Percentiles rank a stretch among this genome's conserved stretches.
These are phyloP conservation scores for Argyresthia goedartella DNA, from an alignment of 2,888 invertebrate species.

Conservation along the genomic window DNA sequence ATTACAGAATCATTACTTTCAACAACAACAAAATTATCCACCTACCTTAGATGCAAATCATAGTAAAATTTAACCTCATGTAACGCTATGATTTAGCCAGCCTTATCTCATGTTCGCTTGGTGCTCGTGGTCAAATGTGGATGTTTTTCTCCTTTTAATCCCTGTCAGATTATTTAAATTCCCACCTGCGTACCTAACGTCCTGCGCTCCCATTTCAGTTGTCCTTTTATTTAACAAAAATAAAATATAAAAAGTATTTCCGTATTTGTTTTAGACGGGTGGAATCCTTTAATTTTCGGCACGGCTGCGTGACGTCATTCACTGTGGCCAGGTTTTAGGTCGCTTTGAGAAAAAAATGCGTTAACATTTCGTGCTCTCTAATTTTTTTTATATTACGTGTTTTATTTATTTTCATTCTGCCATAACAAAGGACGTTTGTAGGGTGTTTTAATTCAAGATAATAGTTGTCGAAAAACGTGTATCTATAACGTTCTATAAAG, in stretches of 20 bases:
- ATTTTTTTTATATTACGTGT: constrained; percentile 24
- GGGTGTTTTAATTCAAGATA: constrained; percentile 5
- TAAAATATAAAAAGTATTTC: constrained; percentile 66
- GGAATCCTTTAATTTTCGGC: constrained; percentile 69
- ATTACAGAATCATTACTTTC: no score
- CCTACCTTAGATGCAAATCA: no score
- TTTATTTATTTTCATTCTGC: constrained; percentile 18
- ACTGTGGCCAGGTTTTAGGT: background rate
- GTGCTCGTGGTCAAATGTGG: constrained; percentile 61
- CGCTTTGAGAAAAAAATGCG: constrained; percentile 51
- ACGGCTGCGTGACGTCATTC: constrained; percentile 48
- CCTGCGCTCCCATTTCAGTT: constrained; percentile 38
- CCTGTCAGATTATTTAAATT: constrained; percentile 71
- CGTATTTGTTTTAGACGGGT: constrained; percentile 66
- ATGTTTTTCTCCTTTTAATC: constrained; percentile 67
- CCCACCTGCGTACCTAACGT: constrained; percentile 53
- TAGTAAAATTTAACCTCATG: no score
- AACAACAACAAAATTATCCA: background rate
- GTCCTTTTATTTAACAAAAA: constrained; percentile 61
- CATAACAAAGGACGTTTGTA: background rate
- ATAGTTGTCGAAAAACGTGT: constrained; percentile 11
- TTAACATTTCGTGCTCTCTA: constrained; percentile 36
- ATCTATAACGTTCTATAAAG: no score
- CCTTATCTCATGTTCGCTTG: constrained; percentile 38
- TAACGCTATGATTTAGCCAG: background rate